phyloP scores from a whole-genome alignment of 2,888 invertebrate genomes.

The Parelbella ahira region DNA sequence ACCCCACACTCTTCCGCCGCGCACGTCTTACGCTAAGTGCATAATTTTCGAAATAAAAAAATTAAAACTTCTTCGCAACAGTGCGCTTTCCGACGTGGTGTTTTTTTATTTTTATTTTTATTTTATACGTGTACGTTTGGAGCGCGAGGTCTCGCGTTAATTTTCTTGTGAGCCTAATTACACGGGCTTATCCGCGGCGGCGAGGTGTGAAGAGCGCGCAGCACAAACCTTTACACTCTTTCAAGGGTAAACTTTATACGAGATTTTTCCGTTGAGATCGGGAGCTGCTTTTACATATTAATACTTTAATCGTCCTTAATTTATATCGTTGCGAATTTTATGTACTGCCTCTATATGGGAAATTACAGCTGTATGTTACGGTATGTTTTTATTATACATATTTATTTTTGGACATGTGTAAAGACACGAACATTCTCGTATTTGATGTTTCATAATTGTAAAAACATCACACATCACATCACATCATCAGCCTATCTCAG shows the following conservation, averaged over 20 bases:
- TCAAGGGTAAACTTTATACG: constrained; percentile 49
- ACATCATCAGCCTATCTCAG: too few relatives aligned
- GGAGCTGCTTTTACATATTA: constrained; percentile 13
- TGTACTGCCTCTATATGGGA: too few relatives aligned
- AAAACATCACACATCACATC: too few relatives aligned
- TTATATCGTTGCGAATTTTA: too few relatives aligned
- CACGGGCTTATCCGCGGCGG: constrained; percentile 52
- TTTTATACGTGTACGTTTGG: constrained; percentile 17
- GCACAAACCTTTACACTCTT: constrained; percentile 48
- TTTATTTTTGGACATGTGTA: too few relatives aligned
- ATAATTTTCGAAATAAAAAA: constrained; percentile 25
- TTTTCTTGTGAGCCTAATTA: constrained; percentile 72
- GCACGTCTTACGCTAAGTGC: constrained; percentile 23
- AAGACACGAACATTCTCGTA: too few relatives aligned
- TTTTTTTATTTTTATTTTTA: constrained; percentile 17
- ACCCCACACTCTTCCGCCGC: background rate
- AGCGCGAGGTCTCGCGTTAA: constrained; percentile 44
- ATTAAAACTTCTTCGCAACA: constrained; percentile 19
- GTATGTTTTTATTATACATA: too few relatives aligned
- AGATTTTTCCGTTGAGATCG: constrained; percentile 23
- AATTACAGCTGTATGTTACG: too few relatives aligned
- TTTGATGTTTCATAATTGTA: too few relatives aligned
- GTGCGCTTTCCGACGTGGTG: constrained; percentile 13
- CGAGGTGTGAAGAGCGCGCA: constrained; percentile 46
- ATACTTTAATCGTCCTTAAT: too few relatives aligned